A percentile compares a stretch with the other conserved stretches of the same genome.
phyloP scores from a whole-genome alignment of 2,888 invertebrate species.

The Lochmaea crataegi region DNA sequence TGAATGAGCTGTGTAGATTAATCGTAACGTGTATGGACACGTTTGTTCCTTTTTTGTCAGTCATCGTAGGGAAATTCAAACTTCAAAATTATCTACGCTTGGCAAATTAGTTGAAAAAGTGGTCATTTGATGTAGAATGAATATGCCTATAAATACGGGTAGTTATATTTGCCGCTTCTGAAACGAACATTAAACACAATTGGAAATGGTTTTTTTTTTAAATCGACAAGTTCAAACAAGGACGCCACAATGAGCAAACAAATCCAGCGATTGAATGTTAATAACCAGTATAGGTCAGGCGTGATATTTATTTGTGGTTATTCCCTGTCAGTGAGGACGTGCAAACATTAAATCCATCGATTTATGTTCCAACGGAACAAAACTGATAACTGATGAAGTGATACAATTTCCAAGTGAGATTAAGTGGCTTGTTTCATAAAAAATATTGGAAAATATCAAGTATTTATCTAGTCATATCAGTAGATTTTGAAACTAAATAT shows the following conservation, averaged over 20 bases:
- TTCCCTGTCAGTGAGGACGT: slow-evolving; percentile 22
- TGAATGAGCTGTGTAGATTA: no score
- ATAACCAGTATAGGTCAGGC: slow-evolving; percentile 35
- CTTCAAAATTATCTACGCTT: background rate
- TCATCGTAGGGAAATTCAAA: no score
- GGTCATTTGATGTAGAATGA: background rate
- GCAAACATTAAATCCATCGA: slow-evolving; percentile 12
- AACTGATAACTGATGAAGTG: slow-evolving; percentile 1
- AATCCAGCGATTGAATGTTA: slow-evolving; percentile 26
- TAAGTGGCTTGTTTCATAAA: background rate
- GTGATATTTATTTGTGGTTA: slow-evolving; percentile 38
- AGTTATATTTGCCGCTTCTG: slow-evolving; percentile 3
- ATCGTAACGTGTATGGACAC: no score
- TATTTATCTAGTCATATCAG: background rate
- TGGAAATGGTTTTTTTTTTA: slow-evolving; percentile 39
- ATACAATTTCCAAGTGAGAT: background rate
- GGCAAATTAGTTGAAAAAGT: slow-evolving; percentile 1
- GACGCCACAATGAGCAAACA: slow-evolving; percentile 35
- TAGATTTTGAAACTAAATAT: no score
- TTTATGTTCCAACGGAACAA: slow-evolving; percentile 7
- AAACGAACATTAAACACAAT: slow-evolving; percentile 34
- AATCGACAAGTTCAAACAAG: slow-evolving; percentile 40
- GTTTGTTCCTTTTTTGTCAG: no score
- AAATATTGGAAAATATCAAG: background rate
- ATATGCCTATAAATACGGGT: slow-evolving; percentile 7